phyloP scores from a whole-genome alignment of 2,888 invertebrate genomes.

The Digitonthophagus gazella region DNA sequence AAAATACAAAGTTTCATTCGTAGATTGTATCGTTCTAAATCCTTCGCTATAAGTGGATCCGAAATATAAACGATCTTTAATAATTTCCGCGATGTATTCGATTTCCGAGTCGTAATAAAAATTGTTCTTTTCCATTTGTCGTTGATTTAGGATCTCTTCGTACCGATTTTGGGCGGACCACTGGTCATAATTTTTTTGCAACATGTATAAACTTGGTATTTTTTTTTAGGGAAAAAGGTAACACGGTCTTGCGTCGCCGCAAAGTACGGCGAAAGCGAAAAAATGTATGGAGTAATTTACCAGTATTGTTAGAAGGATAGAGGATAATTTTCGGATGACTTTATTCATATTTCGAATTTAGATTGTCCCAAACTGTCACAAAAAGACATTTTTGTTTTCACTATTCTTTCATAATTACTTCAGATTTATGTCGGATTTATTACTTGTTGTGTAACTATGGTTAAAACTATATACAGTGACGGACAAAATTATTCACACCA shows the following conservation, averaged over 20 bases:
- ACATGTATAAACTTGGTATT: constrained; percentile 20
- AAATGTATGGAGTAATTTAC: constrained; percentile 43
- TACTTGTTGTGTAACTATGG: neutral
- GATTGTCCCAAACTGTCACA: constrained; percentile 32
- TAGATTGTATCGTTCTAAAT: constrained; percentile 63
- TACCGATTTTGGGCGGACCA: constrained; percentile 13
- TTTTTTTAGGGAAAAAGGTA: constrained; percentile 33
- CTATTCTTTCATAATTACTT: neutral
- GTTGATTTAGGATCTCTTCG: constrained; percentile 9
- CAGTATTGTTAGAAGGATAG: constrained; percentile 35
- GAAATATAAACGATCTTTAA: constrained; percentile 66
- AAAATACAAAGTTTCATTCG: constrained; percentile 71
- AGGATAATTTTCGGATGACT: constrained; percentile 34
- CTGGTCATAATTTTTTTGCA: constrained; percentile 26
- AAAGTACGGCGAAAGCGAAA: constrained; percentile 37
- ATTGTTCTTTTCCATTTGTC: constrained; percentile 32
- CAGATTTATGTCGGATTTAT: neutral
- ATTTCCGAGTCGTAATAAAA: constrained; percentile 41
- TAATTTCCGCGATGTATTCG: constrained; percentile 45
- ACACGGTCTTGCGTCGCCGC: constrained; percentile 36
- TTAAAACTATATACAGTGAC: too few relatives aligned
- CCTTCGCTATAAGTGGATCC: constrained; percentile 64
- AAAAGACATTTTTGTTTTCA: constrained; percentile 25
- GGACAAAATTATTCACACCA: too few relatives aligned
- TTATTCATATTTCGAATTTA: constrained; percentile 41